Evolutionary conservation across 2,113 vertebrate species (phyloP), one percentile per base, ranked within the genome.

Genomic region (Turdus rufiventris): DNA sequence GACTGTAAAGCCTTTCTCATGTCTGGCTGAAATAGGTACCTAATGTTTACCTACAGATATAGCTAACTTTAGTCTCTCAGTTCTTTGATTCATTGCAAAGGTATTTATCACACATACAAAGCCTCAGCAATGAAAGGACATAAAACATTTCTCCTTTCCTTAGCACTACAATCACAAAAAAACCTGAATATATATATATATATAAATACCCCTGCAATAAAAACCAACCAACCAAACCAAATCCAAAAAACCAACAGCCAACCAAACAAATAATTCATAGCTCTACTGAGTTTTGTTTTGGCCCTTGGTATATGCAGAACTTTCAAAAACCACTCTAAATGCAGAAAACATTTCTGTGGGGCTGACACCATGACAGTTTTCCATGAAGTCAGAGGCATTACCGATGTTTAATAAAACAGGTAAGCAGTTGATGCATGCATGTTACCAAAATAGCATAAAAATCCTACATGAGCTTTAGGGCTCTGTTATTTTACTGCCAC

Each of bases 381-480:
- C 50, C 60, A 18, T 47, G 33, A 68, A 29, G 11, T 34, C 47
- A 66, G 66, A 31, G 28, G 38, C 12, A 10, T 47, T 56, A 5
- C 28, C 10, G 7, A 24, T 73, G 15, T 58, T 73, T 47, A 43
- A 63, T 56, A 45, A 51, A 62, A 8, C 33, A 57, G 18, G 43
- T 45, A 45, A 77, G 16, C 42, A 36, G 9, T n/a, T 83, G 26
- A 54, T 51, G 20, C 36, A 11, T 48, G 28, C 38, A 5, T 68
- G 25, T n/a, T 76, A 56, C 45, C 11, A 18, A 88, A 76, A 85
- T 45, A 45, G 29, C 0, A 1, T 36, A 36, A 50, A 80, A 93
- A 17, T 33, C 9, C 26, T 45, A 5, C 0, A 0, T 70, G 66
- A 7, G 15, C 19, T 77, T 81, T 87, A 57, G 70, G 33, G 33